phyloP scores from a whole-genome alignment of 2,888 invertebrate genomes.

The Gari tellinella region DNA sequence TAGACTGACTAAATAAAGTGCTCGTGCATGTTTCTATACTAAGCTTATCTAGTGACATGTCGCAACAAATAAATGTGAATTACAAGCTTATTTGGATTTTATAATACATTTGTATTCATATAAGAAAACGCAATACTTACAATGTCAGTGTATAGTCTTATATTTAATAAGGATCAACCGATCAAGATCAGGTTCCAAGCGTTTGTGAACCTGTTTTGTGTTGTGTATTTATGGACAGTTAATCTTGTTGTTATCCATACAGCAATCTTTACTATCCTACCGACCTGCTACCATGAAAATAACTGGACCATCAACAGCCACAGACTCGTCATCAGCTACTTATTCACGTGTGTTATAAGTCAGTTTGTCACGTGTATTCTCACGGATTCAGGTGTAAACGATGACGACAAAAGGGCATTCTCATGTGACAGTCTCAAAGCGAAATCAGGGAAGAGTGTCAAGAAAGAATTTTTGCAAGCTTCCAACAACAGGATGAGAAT shows the following conservation, averaged over 20 bases:
- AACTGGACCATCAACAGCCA: constrained; percentile 14
- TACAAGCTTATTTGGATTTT: too few relatives aligned
- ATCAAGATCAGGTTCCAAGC: constrained; percentile 27
- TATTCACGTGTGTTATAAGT: constrained; percentile 31
- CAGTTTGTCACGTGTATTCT: constrained; percentile 44
- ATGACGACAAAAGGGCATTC: neutral
- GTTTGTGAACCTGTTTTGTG: constrained; percentile 32
- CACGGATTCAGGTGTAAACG: constrained; percentile 27
- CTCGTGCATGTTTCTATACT: too few relatives aligned
- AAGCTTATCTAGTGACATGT: too few relatives aligned
- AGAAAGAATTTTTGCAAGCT: neutral
- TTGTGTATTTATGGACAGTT: constrained; percentile 35
- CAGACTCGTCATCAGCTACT: constrained; percentile 34
- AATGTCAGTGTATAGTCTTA: constrained; percentile 38
- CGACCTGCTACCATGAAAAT: constrained; percentile 31
- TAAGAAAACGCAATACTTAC: neutral
- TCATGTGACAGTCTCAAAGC: too few relatives aligned
- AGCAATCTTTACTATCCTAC: constrained; percentile 40
- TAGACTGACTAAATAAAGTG: too few relatives aligned
- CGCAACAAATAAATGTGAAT: too few relatives aligned
- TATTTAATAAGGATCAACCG: constrained; percentile 28
- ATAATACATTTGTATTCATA: too few relatives aligned
- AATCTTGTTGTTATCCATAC: constrained; percentile 28
- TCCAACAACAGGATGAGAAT: neutral
- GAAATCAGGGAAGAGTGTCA: neutral